phyloP scores from a whole-genome alignment of 2,113 vertebrate genomes.

The Gymnobelideus leadbeateri region DNA sequence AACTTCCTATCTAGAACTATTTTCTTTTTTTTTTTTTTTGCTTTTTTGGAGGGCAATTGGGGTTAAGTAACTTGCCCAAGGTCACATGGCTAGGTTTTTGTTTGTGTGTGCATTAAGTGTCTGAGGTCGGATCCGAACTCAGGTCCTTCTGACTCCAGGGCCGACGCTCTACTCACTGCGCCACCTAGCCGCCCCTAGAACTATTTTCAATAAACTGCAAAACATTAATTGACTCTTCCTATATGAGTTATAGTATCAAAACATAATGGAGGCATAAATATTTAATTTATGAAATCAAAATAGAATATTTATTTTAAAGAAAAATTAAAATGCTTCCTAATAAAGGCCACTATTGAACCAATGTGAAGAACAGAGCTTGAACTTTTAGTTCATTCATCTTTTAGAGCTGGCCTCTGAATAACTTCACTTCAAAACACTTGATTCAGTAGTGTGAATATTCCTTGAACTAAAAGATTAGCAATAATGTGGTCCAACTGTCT shows the following conservation, averaged over 20 bases:
- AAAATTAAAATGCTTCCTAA: conserved; percentile 93
- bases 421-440: conserved; percentile 85
- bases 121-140: too few relatives aligned
- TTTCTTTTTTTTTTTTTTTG: too few relatives aligned
- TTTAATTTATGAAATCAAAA: conserved; percentile 94
- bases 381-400: conserved; percentile 85
- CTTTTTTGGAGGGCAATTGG: too few relatives aligned
- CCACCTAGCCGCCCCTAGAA: too few relatives aligned
- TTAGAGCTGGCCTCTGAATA: conserved; percentile 87
- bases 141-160: too few relatives aligned
- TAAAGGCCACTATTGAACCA: conserved; percentile 90
- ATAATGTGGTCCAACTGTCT: conserved; percentile 93
- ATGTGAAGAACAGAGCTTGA: conserved; percentile 90
- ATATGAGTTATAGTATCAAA: conserved; percentile 91
- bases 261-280: conserved; percentile 90
- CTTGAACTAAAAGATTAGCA: conserved; percentile 93
- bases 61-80: too few relatives aligned
- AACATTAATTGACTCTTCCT: conserved; percentile 89
- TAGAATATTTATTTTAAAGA: conserved; percentile 92
- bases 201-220: conserved; percentile 93
- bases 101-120: too few relatives aligned
- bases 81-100: too few relatives aligned
- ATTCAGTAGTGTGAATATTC: conserved; percentile 96
- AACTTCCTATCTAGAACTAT: conserved; percentile 87
- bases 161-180: too few relatives aligned